Evolutionary conservation across 2,888 invertebrate species (phyloP).

Genomic region (Aelia acuminata): DNA sequence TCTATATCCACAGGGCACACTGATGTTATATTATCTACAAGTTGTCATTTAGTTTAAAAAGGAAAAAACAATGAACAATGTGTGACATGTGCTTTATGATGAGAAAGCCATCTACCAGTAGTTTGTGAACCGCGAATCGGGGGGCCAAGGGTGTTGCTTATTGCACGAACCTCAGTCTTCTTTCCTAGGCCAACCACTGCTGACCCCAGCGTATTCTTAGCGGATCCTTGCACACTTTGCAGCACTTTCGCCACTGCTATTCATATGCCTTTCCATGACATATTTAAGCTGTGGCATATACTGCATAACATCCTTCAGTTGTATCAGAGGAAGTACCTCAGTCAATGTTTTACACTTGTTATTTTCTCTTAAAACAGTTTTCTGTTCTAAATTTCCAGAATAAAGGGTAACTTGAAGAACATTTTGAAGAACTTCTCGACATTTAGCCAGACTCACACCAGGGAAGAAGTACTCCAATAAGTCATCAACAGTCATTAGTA

Average conservation of each 20-base stretch:
- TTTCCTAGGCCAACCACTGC: constrained; percentile 64
- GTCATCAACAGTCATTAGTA: constrained; percentile 86
- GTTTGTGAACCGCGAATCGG: constrained; percentile 65
- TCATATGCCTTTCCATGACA: constrained; percentile 66
- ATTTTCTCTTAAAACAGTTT: constrained; percentile 82
- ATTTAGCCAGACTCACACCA: constrained; percentile 79
- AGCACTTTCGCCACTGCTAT: constrained; percentile 68
- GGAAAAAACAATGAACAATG: no score
- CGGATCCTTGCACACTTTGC: constrained; percentile 74
- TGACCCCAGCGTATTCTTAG: constrained; percentile 73
- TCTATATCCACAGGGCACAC: constrained; percentile 11
- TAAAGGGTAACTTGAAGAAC: constrained; percentile 85
- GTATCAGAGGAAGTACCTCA: constrained; percentile 84
- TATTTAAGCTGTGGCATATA: constrained; percentile 87
- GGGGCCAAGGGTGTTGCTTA: constrained; percentile 61
- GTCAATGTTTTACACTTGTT: constrained; percentile 80
- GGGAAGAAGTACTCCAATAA: constrained; percentile 87
- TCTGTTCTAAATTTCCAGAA: constrained; percentile 84
- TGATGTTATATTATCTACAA: constrained; percentile 28
- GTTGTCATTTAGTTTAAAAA: constrained; percentile 11
- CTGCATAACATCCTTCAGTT: constrained; percentile 86
- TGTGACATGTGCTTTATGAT: constrained; percentile 47
- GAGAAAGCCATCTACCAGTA: constrained; percentile 61
- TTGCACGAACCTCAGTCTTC: constrained; percentile 61
- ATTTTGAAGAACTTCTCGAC: constrained; percentile 83